Percentiles rank a stretch among this genome's conserved stretches.
Evolutionary conservation across 64 coral and sea anemone species (phyloP).

Genomic region (Pachyseris speciosa): DNA sequence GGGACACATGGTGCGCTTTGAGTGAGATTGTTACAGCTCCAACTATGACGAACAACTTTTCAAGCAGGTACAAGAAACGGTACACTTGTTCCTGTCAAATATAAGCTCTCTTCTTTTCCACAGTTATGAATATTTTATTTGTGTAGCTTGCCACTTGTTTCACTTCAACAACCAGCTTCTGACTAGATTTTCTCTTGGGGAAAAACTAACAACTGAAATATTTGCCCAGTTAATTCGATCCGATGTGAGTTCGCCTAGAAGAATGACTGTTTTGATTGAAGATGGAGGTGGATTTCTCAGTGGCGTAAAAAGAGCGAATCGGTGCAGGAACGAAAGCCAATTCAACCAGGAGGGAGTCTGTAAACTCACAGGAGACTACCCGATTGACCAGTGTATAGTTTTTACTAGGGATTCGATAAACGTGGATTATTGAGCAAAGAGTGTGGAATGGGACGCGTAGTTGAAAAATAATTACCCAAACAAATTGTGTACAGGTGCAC

Average conservation of each 20-base stretch:
- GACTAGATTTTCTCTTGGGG: not conserved
- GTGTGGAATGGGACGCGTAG: not conserved
- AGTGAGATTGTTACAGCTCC: not conserved
- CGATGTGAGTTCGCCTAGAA: not conserved
- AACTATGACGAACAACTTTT: not conserved
- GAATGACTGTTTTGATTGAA: not conserved
- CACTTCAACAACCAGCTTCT: not conserved
- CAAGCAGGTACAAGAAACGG: constrained; percentile 12
- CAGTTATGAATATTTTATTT: constrained; percentile 41
- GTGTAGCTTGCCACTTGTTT: not conserved
- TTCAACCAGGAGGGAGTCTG: not conserved
- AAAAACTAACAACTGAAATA: not conserved
- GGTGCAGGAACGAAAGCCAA: not conserved
- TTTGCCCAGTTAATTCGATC: not conserved
- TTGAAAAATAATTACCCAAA: not conserved
- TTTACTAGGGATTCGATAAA: not conserved
- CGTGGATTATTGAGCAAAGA: not conserved
- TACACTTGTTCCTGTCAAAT: constrained; percentile 23
- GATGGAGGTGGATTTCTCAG: not conserved
- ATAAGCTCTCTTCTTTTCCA: not conserved
- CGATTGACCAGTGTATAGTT: not conserved
- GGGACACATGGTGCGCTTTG: too few species aligned
- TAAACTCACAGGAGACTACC: not conserved
- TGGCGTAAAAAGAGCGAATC: not conserved
- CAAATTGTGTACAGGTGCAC: not conserved